phyloP scores from a whole-genome alignment of 2,797 vertebrate species.

The Micropoecilia bifurca region DNA sequence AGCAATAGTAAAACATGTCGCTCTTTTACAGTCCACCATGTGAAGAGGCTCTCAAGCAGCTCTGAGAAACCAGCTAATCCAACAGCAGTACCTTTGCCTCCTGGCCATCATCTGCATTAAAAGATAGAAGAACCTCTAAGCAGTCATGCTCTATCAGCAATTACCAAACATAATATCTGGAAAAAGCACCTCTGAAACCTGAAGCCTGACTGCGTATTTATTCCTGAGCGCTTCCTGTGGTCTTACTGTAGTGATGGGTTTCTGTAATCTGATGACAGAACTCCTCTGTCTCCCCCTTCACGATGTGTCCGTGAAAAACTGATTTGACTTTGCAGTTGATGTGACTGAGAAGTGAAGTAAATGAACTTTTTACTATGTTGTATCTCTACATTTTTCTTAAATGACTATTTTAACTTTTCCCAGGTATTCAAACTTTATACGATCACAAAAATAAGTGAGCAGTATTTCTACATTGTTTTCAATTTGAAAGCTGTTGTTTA shows the following conservation, averaged over 20 bases:
- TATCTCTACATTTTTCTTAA: not conserved
- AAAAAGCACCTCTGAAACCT: constrained; percentile 20
- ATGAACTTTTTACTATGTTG: constrained; percentile 12
- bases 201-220: constrained; percentile 26
- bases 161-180: constrained; percentile 20
- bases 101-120: not conserved
- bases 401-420: not conserved
- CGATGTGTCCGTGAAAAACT: not conserved
- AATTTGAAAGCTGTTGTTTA: not conserved
- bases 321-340: constrained; percentile 52
- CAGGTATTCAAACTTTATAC: not conserved
- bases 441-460: not conserved
- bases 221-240: constrained; percentile 14
- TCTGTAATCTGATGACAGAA: constrained; percentile 53
- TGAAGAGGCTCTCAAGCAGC: not conserved
- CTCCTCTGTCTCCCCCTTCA: constrained; percentile 28
- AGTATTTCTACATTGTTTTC: not conserved
- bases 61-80: constrained; percentile 1
- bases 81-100: not conserved
- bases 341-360: constrained; percentile 29
- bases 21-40: not conserved
- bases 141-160: constrained; percentile 8
- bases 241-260: constrained; percentile 36
- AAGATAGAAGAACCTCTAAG: constrained; percentile 12
- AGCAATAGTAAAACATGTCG: not conserved